These are phyloP conservation scores for Andrena minutula DNA, from an alignment of 2,888 invertebrate genomes.

Conservation along the genomic window DNA sequence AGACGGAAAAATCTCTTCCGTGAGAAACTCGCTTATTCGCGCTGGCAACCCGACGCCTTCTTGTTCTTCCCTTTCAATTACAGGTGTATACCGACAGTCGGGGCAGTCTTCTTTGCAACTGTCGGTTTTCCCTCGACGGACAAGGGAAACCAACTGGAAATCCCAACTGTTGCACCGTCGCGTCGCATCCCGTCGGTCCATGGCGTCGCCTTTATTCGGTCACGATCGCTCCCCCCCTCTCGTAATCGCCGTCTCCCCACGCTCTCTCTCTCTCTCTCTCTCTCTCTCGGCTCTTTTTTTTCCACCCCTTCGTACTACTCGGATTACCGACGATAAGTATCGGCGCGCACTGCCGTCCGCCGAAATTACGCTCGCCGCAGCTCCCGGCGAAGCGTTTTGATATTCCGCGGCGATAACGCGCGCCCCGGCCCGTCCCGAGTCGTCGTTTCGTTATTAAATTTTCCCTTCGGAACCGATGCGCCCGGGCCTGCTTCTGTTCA, in stretches of 20 bases:
- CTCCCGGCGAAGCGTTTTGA: constrained; percentile 69
- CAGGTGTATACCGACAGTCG: background rate
- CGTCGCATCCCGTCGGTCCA: background rate
- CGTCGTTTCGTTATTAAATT: constrained; percentile 58
- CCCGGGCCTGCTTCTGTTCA: constrained; percentile 42
- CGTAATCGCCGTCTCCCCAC: background rate
- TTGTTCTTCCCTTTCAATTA: background rate
- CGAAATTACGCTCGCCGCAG: constrained; percentile 54
- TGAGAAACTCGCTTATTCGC: constrained; percentile 77
- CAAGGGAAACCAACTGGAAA: constrained; percentile 1
- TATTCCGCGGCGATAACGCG: constrained; percentile 72
- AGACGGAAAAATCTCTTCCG: constrained; percentile 83
- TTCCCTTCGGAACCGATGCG: constrained; percentile 49
- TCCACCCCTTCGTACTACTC: constrained; percentile 38
- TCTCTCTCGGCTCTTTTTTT: background rate
- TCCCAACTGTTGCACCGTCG: constrained; percentile 38
- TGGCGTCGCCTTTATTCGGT: constrained; percentile 27
- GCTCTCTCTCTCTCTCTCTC: background rate
- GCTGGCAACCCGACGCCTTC: background rate
- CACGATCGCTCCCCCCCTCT: constrained; percentile 33
- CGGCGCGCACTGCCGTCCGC: constrained; percentile 53
- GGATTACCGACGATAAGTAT: constrained; percentile 59
- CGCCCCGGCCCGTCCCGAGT: constrained; percentile 34
- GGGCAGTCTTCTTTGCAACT: background rate
- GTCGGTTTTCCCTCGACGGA: background rate